Conservation (phyloP, 1,140 invertebrate species). For the Dufourea novaeangliae region DNA sequence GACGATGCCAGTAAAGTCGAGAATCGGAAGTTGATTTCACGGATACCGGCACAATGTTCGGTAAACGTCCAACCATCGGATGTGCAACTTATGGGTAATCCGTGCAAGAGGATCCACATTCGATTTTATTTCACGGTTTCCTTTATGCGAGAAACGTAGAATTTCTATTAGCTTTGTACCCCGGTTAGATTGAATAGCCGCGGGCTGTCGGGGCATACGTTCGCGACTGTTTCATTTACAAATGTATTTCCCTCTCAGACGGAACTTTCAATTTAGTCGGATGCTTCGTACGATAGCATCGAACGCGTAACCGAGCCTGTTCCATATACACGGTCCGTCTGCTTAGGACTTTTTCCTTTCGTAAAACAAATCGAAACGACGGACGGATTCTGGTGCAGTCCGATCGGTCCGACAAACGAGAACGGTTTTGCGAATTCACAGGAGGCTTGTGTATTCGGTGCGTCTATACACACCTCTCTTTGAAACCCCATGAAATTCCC, state of each 20-base stretch:
- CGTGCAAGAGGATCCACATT: constrained; percentile 68
- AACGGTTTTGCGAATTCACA: neutral
- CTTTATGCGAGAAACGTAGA: constrained; percentile 72
- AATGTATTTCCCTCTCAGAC: constrained; percentile 79
- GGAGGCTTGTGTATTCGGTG: neutral
- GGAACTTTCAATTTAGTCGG: constrained; percentile 79
- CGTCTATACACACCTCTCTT: too few relatives aligned
- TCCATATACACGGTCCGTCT: constrained; percentile 52
- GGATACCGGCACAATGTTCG: constrained; percentile 37
- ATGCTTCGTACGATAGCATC: constrained; percentile 65
- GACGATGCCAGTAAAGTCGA: neutral
- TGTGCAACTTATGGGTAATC: constrained; percentile 68
- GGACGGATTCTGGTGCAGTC: constrained; percentile 45
- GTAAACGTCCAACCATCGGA: constrained; percentile 39
- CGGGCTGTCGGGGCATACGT: constrained; percentile 67
- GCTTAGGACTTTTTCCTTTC: constrained; percentile 50
- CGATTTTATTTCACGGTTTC: constrained; percentile 73
- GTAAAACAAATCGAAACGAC: constrained; percentile 61
- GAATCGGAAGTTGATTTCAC: constrained; percentile 54
- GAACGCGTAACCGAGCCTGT: constrained; percentile 50
- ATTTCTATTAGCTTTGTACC: constrained; percentile 73
- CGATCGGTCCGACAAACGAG: neutral
- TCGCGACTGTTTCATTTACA: constrained; percentile 80
- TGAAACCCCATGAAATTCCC: too few relatives aligned
- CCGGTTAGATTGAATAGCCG: constrained; percentile 72